phyloP scores from a whole-genome alignment of 2,888 invertebrate species.

The Andrena praecox region DNA sequence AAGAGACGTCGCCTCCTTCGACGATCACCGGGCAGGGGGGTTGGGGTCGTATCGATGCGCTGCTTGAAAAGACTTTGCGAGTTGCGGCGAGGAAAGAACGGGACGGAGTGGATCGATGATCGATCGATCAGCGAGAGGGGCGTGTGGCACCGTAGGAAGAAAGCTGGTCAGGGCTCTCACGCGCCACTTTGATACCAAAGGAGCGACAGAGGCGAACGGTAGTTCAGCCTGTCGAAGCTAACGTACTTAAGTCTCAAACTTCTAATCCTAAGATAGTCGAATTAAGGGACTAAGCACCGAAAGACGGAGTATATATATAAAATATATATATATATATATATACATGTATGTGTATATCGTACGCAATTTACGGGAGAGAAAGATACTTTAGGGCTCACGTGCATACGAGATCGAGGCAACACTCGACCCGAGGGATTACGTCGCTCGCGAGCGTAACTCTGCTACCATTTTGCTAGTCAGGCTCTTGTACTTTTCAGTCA shows the following conservation, averaged over 20 bases:
- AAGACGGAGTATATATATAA: constrained; percentile 13
- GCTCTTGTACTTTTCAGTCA: constrained; percentile 16
- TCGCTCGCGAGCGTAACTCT: constrained; percentile 19
- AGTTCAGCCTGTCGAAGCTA: constrained; percentile 7
- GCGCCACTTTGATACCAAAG: constrained; percentile 20
- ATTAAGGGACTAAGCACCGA: constrained; percentile 20
- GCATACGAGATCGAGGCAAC: constrained; percentile 28
- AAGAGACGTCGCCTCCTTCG: neutral
- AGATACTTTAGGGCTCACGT: constrained; percentile 24
- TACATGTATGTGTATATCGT: constrained; percentile 9
- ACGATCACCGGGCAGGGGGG: too few relatives aligned
- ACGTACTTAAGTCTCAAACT: constrained; percentile 30
- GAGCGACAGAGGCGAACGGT: neutral
- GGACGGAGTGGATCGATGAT: constrained; percentile 46
- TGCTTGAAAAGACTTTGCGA: neutral
- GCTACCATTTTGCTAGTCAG: constrained; percentile 34
- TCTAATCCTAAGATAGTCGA: constrained; percentile 23
- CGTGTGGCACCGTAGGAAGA: neutral
- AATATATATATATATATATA: neutral
- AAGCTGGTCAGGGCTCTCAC: constrained; percentile 48
- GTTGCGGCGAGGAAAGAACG: constrained; percentile 20
- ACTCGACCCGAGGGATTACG: constrained; percentile 37
- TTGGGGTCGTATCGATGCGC: too few relatives aligned
- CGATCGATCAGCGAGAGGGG: constrained; percentile 16
- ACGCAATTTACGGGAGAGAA: constrained; percentile 15